phyloP scores from a whole-genome alignment of 2,888 invertebrate species.

The Cepaea hortensis region DNA sequence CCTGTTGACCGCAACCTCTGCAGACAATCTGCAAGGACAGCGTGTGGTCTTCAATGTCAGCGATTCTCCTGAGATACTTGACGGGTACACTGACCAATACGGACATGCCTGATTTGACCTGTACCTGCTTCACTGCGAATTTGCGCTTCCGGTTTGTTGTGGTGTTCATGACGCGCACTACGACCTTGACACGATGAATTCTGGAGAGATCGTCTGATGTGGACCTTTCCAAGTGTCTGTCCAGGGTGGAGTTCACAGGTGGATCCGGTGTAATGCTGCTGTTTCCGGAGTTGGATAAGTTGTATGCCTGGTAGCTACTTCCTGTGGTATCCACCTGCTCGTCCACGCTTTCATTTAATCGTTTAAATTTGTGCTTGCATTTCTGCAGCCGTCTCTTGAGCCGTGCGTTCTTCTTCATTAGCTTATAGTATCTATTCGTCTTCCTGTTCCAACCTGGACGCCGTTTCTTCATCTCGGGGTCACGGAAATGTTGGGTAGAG shows the following conservation, averaged over 20 bases:
- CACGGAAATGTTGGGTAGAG: not conserved
- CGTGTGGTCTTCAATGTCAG: not conserved
- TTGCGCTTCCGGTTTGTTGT: constrained; percentile 7
- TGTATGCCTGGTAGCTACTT: too few species aligned
- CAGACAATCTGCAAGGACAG: constrained; percentile 6
- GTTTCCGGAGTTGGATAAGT: too few species aligned
- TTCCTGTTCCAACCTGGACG: not conserved
- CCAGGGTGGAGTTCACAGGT: too few species aligned
- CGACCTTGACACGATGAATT: not conserved
- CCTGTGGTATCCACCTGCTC: too few species aligned
- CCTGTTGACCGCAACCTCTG: not conserved
- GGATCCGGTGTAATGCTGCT: too few species aligned
- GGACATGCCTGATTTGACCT: not conserved
- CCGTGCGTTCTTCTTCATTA: too few species aligned
- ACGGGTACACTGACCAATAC: not conserved
- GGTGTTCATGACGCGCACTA: not conserved
- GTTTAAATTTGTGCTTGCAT: too few species aligned
- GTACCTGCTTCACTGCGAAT: not conserved
- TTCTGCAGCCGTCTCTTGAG: too few species aligned
- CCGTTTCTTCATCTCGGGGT: not conserved
- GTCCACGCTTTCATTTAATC: too few species aligned
- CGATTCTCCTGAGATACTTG: not conserved
- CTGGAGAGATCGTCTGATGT: too few species aligned
- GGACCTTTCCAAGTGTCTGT: not conserved
- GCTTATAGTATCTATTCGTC: not conserved